Percentiles rank a stretch among this genome's conserved stretches.
Conservation (phyloP, 2,888 invertebrate species). For the Parnassius glacialis region DNA sequence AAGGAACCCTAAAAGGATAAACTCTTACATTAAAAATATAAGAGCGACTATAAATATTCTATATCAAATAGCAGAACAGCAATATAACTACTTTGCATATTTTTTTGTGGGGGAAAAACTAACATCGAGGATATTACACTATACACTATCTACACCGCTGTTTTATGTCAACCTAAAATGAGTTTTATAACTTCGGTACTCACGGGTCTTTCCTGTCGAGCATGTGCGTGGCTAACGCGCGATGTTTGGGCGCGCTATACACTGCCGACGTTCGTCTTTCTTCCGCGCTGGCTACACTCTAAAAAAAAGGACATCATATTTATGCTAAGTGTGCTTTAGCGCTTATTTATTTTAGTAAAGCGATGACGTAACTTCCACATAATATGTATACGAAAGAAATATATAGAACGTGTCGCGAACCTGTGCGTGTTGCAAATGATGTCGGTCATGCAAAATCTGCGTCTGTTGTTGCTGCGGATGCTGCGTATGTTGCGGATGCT, state of each 20-base stretch:
- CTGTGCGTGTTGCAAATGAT: slow-evolving; percentile 47
- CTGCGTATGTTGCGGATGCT: slow-evolving; percentile 44
- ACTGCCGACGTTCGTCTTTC: slow-evolving; percentile 37
- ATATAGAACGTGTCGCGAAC: slow-evolving; percentile 25
- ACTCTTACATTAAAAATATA: too few relatives aligned
- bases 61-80: too few relatives aligned
- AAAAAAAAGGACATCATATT: not conserved
- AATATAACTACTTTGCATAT: too few relatives aligned
- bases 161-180: too few relatives aligned
- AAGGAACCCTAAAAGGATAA: too few relatives aligned
- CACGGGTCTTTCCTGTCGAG: slow-evolving; percentile 60
- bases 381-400: not conserved
- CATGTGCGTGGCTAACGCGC: slow-evolving; percentile 51
- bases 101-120: too few relatives aligned
- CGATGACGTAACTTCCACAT: too few relatives aligned
- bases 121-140: too few relatives aligned
- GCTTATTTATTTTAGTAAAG: too few relatives aligned
- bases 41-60: too few relatives aligned
- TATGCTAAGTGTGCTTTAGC: too few relatives aligned
- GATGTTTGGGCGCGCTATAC: slow-evolving; percentile 51
- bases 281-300: slow-evolving; percentile 35
- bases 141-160: too few relatives aligned
- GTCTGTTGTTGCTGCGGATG: slow-evolving; percentile 40
- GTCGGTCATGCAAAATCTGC: slow-evolving; percentile 48
- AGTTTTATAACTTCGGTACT: slow-evolving; percentile 19